phyloP scores from a whole-genome alignment of 2,113 vertebrate genomes.

The Candoia aspera region DNA sequence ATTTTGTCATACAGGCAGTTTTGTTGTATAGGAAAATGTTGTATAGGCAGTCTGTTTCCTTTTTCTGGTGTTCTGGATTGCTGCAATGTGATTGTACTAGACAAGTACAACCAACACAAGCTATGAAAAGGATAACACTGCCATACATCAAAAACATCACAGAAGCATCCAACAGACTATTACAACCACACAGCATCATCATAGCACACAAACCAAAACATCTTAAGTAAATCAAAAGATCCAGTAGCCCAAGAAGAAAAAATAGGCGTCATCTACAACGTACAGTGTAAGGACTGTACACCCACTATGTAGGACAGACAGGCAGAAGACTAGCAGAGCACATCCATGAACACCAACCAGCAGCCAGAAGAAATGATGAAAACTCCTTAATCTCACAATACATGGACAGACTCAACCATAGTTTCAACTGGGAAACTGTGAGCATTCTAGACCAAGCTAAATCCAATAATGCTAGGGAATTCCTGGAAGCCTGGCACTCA shows the following conservation, averaged over 20 bases:
- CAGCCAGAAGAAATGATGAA: background rate
- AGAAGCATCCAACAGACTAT: background rate
- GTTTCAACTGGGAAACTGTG: background rate
- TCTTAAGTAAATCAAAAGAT: background rate
- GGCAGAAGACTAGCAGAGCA: background rate
- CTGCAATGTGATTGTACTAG: background rate
- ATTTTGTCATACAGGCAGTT: no score
- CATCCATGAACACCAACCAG: background rate
- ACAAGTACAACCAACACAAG: background rate
- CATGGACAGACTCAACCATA: background rate
- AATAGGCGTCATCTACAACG: background rate
- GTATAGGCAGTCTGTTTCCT: background rate
- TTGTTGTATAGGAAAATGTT: no score
- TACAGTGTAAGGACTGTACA: background rate
- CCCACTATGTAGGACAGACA: background rate
- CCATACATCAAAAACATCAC: background rate
- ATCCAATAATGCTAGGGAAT: background rate
- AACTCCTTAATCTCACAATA: background rate
- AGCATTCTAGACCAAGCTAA: background rate
- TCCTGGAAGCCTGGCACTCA: background rate
- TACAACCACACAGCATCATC: background rate
- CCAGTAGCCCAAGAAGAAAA: background rate
- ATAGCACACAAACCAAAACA: background rate
- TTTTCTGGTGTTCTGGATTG: background rate
- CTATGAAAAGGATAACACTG: background rate